Evolutionary conservation across 2,888 invertebrate species (phyloP).

Genomic region (Diarsia dahlii): DNA sequence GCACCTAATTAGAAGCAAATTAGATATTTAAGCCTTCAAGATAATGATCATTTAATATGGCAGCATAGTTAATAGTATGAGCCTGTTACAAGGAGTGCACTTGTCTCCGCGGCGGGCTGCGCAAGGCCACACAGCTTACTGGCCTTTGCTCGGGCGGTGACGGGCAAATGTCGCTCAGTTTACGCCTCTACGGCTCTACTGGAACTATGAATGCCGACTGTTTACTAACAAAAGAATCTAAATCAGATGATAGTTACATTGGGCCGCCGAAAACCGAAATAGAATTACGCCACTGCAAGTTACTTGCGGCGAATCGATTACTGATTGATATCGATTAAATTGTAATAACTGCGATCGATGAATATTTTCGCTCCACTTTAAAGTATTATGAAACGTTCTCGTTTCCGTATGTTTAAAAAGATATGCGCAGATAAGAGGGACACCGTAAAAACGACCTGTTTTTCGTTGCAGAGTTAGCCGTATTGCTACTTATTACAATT

Average conservation of each 20-base stretch:
- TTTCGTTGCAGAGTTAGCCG: too few species aligned
- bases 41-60: slow-evolving; percentile 51
- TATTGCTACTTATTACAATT: too few species aligned
- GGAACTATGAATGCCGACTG: slow-evolving; percentile 57
- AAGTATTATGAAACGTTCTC: slow-evolving; percentile 49
- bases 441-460: too few species aligned
- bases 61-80: slow-evolving; percentile 35
- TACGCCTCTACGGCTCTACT: slow-evolving; percentile 61
- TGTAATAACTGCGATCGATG: slow-evolving; percentile 37
- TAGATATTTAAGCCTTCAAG: slow-evolving; percentile 39
- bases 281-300: slow-evolving; percentile 48
- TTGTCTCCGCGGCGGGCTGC: slow-evolving; percentile 74
- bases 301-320: slow-evolving; percentile 49
- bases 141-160: slow-evolving; percentile 80
- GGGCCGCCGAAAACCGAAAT: slow-evolving; percentile 21
- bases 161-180: slow-evolving; percentile 82
- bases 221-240: slow-evolving; percentile 71
- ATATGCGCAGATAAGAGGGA: too few species aligned
- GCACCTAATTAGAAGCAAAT: slow-evolving; percentile 39
- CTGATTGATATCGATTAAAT: slow-evolving; percentile 51
- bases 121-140: slow-evolving; percentile 81
- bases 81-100: slow-evolving; percentile 74
- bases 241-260: slow-evolving; percentile 50
- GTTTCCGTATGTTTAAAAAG: slow-evolving; percentile 30
- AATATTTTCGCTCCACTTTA: slow-evolving; percentile 51